phyloP scores from a whole-genome alignment of 2,113 vertebrate genomes.

The Erythrolamprus reginae region DNA sequence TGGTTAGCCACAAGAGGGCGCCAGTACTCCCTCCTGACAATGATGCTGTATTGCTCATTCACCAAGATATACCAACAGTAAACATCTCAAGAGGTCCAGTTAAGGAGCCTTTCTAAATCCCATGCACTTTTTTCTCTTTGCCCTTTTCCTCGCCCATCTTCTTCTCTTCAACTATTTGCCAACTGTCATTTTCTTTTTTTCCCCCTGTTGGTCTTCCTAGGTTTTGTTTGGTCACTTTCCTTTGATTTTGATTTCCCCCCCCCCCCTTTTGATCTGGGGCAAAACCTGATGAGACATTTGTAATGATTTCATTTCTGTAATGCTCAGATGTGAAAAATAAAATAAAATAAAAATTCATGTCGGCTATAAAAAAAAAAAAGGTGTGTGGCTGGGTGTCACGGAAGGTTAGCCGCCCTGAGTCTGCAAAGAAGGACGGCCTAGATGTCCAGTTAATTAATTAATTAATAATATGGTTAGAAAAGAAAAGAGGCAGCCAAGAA shows the following conservation, averaged over 20 bases:
- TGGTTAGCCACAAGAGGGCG: too few relatives aligned
- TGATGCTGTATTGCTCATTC: too few relatives aligned
- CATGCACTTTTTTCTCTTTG: constrained; percentile 40
- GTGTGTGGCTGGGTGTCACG: constrained; percentile 26
- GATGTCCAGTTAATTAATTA: too few relatives aligned
- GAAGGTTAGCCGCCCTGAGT: too few relatives aligned
- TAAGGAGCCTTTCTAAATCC: constrained; percentile 40
- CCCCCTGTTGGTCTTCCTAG: constrained; percentile 21
- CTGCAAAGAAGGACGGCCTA: too few relatives aligned
- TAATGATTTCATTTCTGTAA: constrained; percentile 71
- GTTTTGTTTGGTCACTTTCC: not conserved
- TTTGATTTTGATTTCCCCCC: not conserved
- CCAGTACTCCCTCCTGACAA: too few relatives aligned
- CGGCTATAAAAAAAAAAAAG: constrained; percentile 48
- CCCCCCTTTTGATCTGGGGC: constrained; percentile 60
- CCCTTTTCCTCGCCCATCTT: not conserved
- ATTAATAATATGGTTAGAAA: too few relatives aligned
- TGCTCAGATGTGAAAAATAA: constrained; percentile 66
- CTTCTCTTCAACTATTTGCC: constrained; percentile 45
- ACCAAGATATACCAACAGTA: too few relatives aligned
- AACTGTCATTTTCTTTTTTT: constrained; percentile 23
- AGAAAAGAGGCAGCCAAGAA: too few relatives aligned
- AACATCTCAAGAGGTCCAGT: constrained; percentile 37
- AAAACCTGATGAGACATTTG: constrained; percentile 63
- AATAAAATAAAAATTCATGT: constrained; percentile 72